Evolutionary conservation across 2,888 invertebrate genomes (phyloP).

Genomic region (Abrostola tripartita): DNA sequence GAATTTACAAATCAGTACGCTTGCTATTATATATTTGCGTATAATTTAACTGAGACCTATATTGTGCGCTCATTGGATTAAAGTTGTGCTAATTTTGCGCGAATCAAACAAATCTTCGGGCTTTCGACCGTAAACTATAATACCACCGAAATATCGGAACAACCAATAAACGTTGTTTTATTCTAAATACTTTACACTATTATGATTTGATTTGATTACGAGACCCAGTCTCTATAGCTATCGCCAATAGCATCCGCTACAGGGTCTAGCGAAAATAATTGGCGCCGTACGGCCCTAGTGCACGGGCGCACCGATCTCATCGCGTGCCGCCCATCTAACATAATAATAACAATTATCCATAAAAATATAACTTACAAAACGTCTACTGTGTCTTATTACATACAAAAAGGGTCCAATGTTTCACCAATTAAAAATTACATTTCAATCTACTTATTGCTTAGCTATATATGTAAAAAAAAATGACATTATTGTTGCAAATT

Average conservation of each 20-base stretch:
- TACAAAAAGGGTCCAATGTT: conserved; percentile 54
- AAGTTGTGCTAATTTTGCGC: conserved; percentile 55
- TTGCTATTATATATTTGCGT: conserved; percentile 21
- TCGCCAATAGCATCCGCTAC: neutral
- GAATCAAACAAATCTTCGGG: conserved; percentile 54
- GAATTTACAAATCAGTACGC: conserved; percentile 40
- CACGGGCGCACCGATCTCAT: conserved; percentile 50
- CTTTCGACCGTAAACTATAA: conserved; percentile 52
- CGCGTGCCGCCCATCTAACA: conserved; percentile 42
- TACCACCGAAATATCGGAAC: conserved; percentile 62
- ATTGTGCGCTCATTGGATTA: conserved; percentile 52
- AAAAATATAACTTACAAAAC: conserved; percentile 61
- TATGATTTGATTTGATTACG: conserved; percentile 32
- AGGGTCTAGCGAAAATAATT: conserved; percentile 36
- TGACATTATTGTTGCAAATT: conserved; percentile 57
- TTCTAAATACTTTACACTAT: conserved; percentile 51
- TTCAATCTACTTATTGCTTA: conserved; percentile 57
- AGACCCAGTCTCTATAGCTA: conserved; percentile 56
- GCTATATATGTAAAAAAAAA: conserved; percentile 54
- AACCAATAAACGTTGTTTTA: conserved; percentile 56
- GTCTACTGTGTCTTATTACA: conserved; percentile 54
- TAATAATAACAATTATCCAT: conserved; percentile 53
- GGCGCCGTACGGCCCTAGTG: conserved; percentile 10
- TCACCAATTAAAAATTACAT: conserved; percentile 52
- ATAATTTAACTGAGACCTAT: conserved; percentile 23